A percentile compares a stretch with the other conserved stretches of the same genome.
Conservation (phyloP, 2,113 vertebrate genomes). For the Scalopus aquaticus region DNA sequence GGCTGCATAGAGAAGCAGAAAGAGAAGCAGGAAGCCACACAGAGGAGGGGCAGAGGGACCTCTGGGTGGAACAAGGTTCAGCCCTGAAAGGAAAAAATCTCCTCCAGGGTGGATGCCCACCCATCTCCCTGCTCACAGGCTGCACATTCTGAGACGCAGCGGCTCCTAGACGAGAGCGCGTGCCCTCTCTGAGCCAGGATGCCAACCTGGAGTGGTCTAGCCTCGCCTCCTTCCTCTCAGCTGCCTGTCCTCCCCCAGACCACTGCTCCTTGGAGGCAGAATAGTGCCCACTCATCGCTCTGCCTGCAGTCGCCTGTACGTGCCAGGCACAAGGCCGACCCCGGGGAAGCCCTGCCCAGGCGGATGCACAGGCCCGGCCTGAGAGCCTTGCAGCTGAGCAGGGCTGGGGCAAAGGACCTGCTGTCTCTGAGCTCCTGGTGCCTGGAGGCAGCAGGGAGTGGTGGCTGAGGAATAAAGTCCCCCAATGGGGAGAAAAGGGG, state of each 20-base stretch:
- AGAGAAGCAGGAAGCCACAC: too few relatives aligned
- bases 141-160: neutral
- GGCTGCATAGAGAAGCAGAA: neutral
- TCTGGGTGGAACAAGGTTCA: neutral
- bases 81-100: neutral
- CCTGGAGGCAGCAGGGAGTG: neutral
- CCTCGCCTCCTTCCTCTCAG: neutral
- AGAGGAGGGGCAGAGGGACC: neutral
- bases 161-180: neutral
- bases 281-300: too few relatives aligned
- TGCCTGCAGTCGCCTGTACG: accelerated
- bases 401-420: accelerated
- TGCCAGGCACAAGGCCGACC: neutral
- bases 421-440: neutral
- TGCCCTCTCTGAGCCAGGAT: neutral
- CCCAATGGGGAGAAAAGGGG: neutral
- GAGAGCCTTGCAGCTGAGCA: neutral
- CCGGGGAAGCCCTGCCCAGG: neutral
- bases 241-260: neutral
- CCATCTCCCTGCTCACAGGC: neutral
- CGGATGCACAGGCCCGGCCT: neutral
- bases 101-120: accelerated
- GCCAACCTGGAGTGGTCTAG: neutral
- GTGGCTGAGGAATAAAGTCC: neutral
- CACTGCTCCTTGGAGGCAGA: neutral